Evolutionary conservation across 2,113 vertebrate genomes (phyloP).

Genomic region (human): GRCh38 chr11:112293501-112294000

Average conservation of each 20-base stretch:
- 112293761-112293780: neutral
- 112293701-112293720: fast-evolving
- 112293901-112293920: slow-evolving; percentile 10
- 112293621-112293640: neutral
- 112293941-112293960: neutral
- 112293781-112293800: neutral
- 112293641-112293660: neutral
- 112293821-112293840: neutral
- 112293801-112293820: neutral
- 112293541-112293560: slow-evolving; percentile 15
- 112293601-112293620: neutral
- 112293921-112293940: neutral
- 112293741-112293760: neutral
- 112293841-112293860: neutral
- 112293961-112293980: slow-evolving; percentile 12
- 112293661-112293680: neutral
- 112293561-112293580: neutral
- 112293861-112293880: neutral
- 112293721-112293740: neutral
- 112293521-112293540: neutral
- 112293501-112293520: neutral
- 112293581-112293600: neutral
- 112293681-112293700: neutral
- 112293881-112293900: neutral
- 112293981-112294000: slow-evolving; percentile 33